A percentile compares a stretch with the other conserved stretches of the same genome.
Conservation (phyloP, 2,888 invertebrate genomes). For the Lithophane semibrunnea region DNA sequence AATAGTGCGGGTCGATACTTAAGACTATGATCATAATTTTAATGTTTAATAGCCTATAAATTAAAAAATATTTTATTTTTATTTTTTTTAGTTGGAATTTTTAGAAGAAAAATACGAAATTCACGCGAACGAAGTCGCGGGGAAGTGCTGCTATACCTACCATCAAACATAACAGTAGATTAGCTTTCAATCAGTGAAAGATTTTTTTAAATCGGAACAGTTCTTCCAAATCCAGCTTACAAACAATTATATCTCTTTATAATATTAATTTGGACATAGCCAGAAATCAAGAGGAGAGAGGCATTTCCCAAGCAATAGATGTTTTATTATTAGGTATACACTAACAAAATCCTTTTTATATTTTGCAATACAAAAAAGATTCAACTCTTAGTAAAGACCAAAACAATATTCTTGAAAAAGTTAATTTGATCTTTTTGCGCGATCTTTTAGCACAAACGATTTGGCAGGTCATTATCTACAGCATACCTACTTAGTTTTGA, state of each 20-base stretch:
- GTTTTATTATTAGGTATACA: neutral
- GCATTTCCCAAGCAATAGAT: neutral
- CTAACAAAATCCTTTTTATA: neutral
- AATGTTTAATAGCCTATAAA: no score
- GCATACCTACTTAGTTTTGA: no score
- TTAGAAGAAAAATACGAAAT: no score
- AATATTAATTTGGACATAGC: neutral
- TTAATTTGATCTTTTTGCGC: conserved; percentile 28
- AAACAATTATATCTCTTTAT: neutral
- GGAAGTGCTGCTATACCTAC: no score
- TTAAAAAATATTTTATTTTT: no score
- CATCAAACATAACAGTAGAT: no score
- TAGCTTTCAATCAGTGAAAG: neutral
- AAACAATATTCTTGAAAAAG: conserved; percentile 30
- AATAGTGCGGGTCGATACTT: no score
- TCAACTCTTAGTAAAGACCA: conserved; percentile 2
- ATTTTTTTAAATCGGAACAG: neutral
- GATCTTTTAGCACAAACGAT: conserved; percentile 8
- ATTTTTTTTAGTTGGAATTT: no score
- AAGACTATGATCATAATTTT: no score
- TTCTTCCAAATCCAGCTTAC: neutral
- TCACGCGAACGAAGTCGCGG: no score
- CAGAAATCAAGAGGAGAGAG: neutral
- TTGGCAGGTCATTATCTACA: conserved; percentile 6
- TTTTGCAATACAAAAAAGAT: neutral